Base-by-base conservation (phyloP, 2,888 invertebrate genomes). In the Drosophila paramelanica region DNA sequence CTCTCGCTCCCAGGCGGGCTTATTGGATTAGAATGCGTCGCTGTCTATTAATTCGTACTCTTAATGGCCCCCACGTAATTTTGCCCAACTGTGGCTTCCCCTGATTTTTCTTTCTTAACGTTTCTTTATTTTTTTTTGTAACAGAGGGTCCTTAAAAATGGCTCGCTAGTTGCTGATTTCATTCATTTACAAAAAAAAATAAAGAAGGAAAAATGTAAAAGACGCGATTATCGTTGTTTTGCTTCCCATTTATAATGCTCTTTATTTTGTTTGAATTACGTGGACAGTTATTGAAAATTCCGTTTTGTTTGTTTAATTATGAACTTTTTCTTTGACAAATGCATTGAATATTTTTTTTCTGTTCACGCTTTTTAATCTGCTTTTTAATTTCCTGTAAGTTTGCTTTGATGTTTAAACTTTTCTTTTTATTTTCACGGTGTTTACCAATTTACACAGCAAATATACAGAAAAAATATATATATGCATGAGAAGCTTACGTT, bases 291-390 rank as follows among this genome's bases (percentile, higher is more conserved):
- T 88, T 88, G 85, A 87, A 81, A 77, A 85, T 85, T 82, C 80
- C 69, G 69, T 88, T 88, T 88, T 88, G 81, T 88, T 88, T 86
- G 88, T 79, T 86, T 86, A 87, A 86, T 86, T 86, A 87, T 71
- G 73, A 84, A 82, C 84, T 82, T 85, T 83, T 82, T 84, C 80
- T 67, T 81, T 80, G 84, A 76, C 81, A 81, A 83, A 73, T 78
- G 68, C 66, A 75, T 69, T 76, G 57, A 66, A 65, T 49, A 68
- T 51, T 56, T 20, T 56, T 60, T 27, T 27, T 42, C 49, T 38
- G 25, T 51, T 52, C 45, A 64, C 47, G 61, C 52, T 78, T 77
- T 81, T 72, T 88, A 88, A 88, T 88, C 88, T 87, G 80, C 65
- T 67, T 81, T 79, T 88, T 88, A 82, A 82, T 86, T 87, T 87